These are phyloP conservation scores for Hemithea aestivaria DNA, from an alignment of 2,888 invertebrate genomes.

Conservation along the genomic window DNA sequence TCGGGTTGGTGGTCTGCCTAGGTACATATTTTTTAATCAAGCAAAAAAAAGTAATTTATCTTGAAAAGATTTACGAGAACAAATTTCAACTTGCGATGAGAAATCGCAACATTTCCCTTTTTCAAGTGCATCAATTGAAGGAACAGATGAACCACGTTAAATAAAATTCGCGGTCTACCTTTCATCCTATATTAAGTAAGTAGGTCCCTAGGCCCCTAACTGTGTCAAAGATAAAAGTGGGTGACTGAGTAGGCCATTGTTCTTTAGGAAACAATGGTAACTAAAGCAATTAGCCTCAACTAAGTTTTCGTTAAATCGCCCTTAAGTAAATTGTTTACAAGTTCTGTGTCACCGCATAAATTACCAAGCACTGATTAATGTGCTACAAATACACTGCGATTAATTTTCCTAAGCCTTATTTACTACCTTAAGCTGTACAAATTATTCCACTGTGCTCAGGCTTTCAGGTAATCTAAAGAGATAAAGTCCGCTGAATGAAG, in stretches of 20 bases:
- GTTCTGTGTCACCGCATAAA: constrained; percentile 23
- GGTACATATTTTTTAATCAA: too few species aligned
- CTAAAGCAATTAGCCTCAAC: constrained; percentile 34
- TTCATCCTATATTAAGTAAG: too few species aligned
- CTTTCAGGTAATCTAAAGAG: constrained; percentile 3
- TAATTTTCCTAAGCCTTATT: constrained; percentile 13
- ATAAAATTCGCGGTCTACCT: too few species aligned
- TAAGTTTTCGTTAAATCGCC: constrained; percentile 29
- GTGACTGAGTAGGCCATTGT: constrained; percentile 19
- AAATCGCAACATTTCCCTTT: too few species aligned
- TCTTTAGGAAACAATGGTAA: constrained; percentile 29
- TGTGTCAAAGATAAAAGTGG: constrained; percentile 4
- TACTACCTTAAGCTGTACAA: constrained; percentile 7
- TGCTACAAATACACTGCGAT: constrained; percentile 14
- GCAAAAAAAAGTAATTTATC: too few species aligned
- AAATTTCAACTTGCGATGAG: too few species aligned
- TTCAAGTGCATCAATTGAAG: too few species aligned
- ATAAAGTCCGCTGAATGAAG: not conserved
- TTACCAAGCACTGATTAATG: constrained; percentile 22
- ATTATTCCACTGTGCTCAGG: constrained; percentile 3
- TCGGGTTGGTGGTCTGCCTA: too few species aligned
- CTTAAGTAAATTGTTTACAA: constrained; percentile 29
- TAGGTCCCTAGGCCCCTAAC: too few species aligned
- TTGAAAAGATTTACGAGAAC: too few species aligned
- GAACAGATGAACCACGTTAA: too few species aligned